Evolutionary conservation across 2,113 vertebrate genomes (phyloP).

Genomic region (Artemisiospiza belli): DNA sequence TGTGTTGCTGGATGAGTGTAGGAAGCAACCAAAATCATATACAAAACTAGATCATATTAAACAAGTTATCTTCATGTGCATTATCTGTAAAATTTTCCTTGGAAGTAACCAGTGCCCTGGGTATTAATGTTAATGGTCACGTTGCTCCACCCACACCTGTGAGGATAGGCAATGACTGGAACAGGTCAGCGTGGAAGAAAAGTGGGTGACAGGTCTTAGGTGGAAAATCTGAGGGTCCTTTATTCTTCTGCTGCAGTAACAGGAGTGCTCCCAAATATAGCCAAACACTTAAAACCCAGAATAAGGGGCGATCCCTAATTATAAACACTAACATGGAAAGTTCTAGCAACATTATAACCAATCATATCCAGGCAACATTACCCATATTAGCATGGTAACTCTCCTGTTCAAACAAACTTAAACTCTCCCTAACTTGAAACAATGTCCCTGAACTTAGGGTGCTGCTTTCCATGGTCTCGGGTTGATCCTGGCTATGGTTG

Average conservation of each 20-base stretch:
- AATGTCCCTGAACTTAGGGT: not conserved
- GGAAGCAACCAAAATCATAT: not conserved
- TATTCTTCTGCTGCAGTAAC: not conserved
- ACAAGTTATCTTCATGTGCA: not conserved
- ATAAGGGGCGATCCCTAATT: not conserved
- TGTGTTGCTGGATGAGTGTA: not conserved
- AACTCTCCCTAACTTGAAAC: not conserved
- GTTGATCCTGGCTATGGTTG: not conserved
- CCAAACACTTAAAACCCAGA: not conserved
- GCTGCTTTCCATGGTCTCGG: not conserved
- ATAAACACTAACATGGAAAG: not conserved
- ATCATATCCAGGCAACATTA: not conserved
- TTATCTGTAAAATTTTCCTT: not conserved
- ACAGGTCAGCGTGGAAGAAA: not conserved
- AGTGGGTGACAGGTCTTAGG: not conserved
- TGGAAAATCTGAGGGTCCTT: not conserved
- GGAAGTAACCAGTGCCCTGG: not conserved
- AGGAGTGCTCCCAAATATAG: not conserved
- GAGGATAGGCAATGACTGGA: not conserved
- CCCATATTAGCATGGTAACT: not conserved
- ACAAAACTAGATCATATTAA: not conserved
- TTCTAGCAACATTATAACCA: not conserved
- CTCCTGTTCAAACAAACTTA: not conserved
- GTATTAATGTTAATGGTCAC: accelerated
- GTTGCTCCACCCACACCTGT: not conserved